Evolutionary conservation across 1,140 invertebrate genomes (phyloP).

Genomic region (Chironomus tepperi): DNA sequence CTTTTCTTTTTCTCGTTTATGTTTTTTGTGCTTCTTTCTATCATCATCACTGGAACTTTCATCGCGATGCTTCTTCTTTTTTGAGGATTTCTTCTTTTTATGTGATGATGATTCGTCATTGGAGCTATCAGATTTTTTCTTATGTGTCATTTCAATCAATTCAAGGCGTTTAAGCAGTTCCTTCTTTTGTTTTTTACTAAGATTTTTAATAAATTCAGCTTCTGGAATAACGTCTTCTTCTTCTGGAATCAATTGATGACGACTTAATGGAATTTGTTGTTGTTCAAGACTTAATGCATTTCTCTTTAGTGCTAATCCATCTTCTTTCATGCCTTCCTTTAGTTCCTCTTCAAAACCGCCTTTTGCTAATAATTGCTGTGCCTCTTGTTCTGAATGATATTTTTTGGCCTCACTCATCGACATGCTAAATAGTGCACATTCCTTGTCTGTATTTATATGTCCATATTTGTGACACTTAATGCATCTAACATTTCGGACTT

Average conservation of each 20-base stretch:
- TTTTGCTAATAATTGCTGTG: conserved; percentile 51
- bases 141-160: conserved; percentile 58
- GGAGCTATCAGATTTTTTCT: conserved; percentile 38
- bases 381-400: conserved; percentile 45
- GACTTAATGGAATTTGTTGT: conserved; percentile 32
- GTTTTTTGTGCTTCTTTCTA: background rate
- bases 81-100: background rate
- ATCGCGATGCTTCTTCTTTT: background rate
- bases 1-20: background rate
- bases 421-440: conserved; percentile 87
- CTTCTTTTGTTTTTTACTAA: conserved; percentile 82
- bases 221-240: conserved; percentile 53
- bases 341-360: conserved; percentile 78
- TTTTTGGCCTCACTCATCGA: conserved; percentile 58
- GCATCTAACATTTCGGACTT: conserved; percentile 94
- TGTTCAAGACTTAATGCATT: conserved; percentile 47
- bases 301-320: conserved; percentile 80
- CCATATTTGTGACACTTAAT: conserved; percentile 99
- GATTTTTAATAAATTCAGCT: conserved; percentile 68
- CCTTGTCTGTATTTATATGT: conserved; percentile 95
- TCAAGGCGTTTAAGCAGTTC: conserved; percentile 79
- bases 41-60: background rate
- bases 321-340: conserved; percentile 89
- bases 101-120: background rate
- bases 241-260: conserved; percentile 40